Evolutionary conservation across 1,140 invertebrate species (phyloP), one percentile per base, ranked within the genome.

Genomic region (Sarcophaga peregrina): DNA sequence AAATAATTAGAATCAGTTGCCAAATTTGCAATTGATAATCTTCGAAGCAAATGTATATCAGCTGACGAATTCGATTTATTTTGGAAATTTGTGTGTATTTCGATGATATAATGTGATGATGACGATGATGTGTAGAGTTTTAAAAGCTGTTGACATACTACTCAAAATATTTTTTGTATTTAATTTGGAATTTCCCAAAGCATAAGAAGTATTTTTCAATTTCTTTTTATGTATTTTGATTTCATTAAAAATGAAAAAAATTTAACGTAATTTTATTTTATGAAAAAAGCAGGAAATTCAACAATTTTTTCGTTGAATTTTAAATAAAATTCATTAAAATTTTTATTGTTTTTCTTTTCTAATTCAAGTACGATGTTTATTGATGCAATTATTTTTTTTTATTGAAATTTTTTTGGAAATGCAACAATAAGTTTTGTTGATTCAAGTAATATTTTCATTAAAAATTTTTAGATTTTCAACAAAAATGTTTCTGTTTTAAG

Each of bases 71-170:
- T 54, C 52, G 52, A 54, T 54, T 13, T 54, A 9, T 54, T 54
- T 54, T 54, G 52, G 52, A 54, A 62, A 74, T 74, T 10, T 74
- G 11, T 45, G 11, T 74, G 1, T 74, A 37, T 15, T 74, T 74
- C 45, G 72, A 74, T 74, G 72, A 15, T 10, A 74, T 74, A 74
- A 37, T 15, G 5, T 74, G 13, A 45, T 13, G 25, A 7, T n/a
- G n/a, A n/a, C n/a, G n/a, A n/a, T n/a, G n/a, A 74, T 74, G 25
- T 74, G 8, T 11, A 74, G 15, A 74, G 72, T 74, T 10, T 74
- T 74, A 74, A 74, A 20, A 74, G 72, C 72, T 74, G 72, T 74
- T 11, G 72, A 74, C 15, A 17, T 62, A 17, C 20, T 62, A 62
- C 20, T 62, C n/a, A 62, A 62, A 62, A 62, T 17, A 54, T 74